These are phyloP conservation scores for Acanthococcus lagerstroemiae DNA, from an alignment of 2,888 invertebrate species.

Conservation along the genomic window DNA sequence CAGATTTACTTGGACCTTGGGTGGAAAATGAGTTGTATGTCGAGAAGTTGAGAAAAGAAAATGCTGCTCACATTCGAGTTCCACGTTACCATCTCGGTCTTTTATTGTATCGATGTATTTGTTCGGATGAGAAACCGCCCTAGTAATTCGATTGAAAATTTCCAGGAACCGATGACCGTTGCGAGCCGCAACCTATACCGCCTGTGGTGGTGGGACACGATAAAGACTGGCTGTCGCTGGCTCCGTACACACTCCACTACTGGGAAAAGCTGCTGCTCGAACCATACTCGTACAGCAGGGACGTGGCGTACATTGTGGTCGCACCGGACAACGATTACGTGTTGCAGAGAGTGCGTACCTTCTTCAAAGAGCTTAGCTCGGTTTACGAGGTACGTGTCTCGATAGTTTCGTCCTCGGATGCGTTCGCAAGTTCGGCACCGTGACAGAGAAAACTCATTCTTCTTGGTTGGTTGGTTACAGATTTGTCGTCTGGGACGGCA, in stretches of 20 bases:
- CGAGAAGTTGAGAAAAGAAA: too few species aligned
- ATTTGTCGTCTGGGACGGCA: slow-evolving; percentile 88
- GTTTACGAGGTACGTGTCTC: slow-evolving; percentile 63
- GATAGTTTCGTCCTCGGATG: neutral
- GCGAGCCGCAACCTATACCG: slow-evolving; percentile 95
- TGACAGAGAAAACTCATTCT: too few species aligned
- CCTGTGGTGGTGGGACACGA: slow-evolving; percentile 88
- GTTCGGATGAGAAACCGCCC: neutral
- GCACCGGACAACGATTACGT: slow-evolving; percentile 85
- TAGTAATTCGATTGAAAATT: neutral
- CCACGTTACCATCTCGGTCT: too few species aligned
- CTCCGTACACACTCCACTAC: slow-evolving; percentile 86
- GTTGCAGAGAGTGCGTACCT: slow-evolving; percentile 64
- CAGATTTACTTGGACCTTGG: too few species aligned
- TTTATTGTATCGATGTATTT: neutral
- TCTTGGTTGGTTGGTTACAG: slow-evolving; percentile 38
- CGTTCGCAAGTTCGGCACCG: too few species aligned
- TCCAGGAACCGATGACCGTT: slow-evolving; percentile 76
- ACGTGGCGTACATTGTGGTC: slow-evolving; percentile 88
- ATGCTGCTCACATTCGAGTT: too few species aligned
- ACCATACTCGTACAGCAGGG: slow-evolving; percentile 89
- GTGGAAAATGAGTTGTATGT: too few species aligned
- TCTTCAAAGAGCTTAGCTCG: slow-evolving; percentile 85
- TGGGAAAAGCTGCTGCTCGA: slow-evolving; percentile 97
- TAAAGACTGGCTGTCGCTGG: slow-evolving; percentile 85